phyloP scores from a whole-genome alignment of 30 jellyfish, hydroid and myxozoan species.

The Cassiopea andromeda region DNA sequence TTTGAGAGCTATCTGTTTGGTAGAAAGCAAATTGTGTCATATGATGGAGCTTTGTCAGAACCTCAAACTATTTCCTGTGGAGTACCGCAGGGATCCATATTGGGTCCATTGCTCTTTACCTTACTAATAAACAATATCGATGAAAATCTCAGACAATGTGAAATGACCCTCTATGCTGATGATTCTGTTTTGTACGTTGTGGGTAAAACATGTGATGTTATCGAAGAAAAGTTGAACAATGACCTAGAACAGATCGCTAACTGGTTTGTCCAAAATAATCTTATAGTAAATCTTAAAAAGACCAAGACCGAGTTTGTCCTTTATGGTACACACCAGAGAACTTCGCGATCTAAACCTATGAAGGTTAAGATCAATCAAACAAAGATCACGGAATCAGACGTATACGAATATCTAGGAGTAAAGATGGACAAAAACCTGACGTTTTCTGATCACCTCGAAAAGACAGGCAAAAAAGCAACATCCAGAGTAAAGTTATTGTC shows the following conservation, averaged over 20 bases:
- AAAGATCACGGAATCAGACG: slow-evolving; percentile 41
- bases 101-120: slow-evolving; percentile 50
- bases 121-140: slow-evolving; percentile 52
- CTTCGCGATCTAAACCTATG: slow-evolving; percentile 50
- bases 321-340: slow-evolving; percentile 46
- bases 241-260: slow-evolving; percentile 46
- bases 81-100: slow-evolving; percentile 71
- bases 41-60: slow-evolving; percentile 31
- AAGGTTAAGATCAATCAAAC: slow-evolving; percentile 25
- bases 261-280: slow-evolving; percentile 67
- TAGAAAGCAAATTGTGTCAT: slow-evolving; percentile 50
- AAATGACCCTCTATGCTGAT: slow-evolving; percentile 61
- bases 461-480: slow-evolving; percentile 9
- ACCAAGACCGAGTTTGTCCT: slow-evolving; percentile 55
- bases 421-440: slow-evolving; percentile 70
- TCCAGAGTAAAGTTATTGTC: slow-evolving; percentile 55
- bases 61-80: slow-evolving; percentile 59
- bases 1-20: slow-evolving; percentile 66
- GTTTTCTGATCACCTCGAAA: slow-evolving; percentile 63
- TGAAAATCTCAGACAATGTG: slow-evolving; percentile 11
- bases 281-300: slow-evolving; percentile 24
- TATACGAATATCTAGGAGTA: slow-evolving; percentile 63
- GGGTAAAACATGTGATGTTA: slow-evolving; percentile 14
- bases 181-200: slow-evolving; percentile 63
- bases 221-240: slow-evolving; percentile 46